Conservation (phyloP, 2,888 invertebrate genomes). For the Tenthredo notha region DNA sequence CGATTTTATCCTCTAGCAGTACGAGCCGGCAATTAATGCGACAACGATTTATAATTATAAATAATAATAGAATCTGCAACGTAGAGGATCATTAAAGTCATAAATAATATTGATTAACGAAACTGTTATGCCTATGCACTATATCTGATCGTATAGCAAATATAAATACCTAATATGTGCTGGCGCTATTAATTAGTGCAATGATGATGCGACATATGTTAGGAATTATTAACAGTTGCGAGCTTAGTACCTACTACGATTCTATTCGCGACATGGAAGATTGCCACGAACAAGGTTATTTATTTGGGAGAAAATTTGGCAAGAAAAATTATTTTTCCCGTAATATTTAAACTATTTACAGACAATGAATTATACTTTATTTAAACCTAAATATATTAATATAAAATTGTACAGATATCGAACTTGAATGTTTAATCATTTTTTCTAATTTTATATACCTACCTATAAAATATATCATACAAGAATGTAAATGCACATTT, state of each 20-base stretch:
- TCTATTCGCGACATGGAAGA: slow-evolving; percentile 59
- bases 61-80: background rate
- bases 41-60: background rate
- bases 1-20: background rate
- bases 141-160: background rate
- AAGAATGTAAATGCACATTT: background rate
- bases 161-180: background rate
- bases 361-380: background rate
- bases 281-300: slow-evolving; percentile 60
- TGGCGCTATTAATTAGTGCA: slow-evolving; percentile 16
- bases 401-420: background rate
- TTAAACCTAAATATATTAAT: background rate
- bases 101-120: slow-evolving; percentile 20
- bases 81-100: background rate
- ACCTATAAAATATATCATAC: background rate
- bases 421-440: background rate
- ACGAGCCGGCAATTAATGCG: background rate
- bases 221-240: background rate
- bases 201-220: background rate
- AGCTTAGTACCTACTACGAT: background rate
- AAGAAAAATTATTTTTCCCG: slow-evolving; percentile 45
- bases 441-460: background rate
- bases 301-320: slow-evolving; percentile 63
- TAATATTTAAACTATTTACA: background rate
- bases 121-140: background rate